Evolutionary conservation across 2,797 vertebrate genomes (phyloP).

Genomic region (Malacoraja senta): DNA sequence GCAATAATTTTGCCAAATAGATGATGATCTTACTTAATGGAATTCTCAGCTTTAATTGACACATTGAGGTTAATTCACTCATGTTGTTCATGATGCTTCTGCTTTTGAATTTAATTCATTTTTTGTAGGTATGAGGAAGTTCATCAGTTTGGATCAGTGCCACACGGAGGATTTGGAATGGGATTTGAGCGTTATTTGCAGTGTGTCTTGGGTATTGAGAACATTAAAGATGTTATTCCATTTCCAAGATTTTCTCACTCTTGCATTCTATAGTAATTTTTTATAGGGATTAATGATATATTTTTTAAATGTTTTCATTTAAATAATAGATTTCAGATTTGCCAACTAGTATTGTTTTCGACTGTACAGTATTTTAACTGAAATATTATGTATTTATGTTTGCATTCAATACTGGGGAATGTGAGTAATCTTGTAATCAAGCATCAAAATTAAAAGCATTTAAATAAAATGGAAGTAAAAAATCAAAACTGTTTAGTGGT

Average conservation of each 20-base stretch:
- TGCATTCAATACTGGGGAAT: neutral
- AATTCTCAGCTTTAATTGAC: neutral
- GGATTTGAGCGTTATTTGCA: constrained; percentile 93
- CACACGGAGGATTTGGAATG: constrained; percentile 93
- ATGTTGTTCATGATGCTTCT: neutral
- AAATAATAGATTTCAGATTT: neutral
- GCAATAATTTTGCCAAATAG: no score
- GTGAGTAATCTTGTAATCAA: neutral
- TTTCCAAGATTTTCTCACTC: constrained; percentile 87
- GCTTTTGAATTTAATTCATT: neutral
- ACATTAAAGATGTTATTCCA: constrained; percentile 91
- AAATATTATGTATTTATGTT: neutral
- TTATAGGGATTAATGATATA: constrained; percentile 14
- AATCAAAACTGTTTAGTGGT: neutral
- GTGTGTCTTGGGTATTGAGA: constrained; percentile 82
- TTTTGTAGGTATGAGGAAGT: constrained; percentile 85
- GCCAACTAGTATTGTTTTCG: neutral
- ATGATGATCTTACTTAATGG: no score
- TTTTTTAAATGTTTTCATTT: neutral
- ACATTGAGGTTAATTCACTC: no score
- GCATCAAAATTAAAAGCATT: neutral
- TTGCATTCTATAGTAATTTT: constrained; percentile 67
- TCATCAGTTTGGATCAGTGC: constrained; percentile 80
- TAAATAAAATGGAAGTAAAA: constrained; percentile 9
- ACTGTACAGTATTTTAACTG: neutral